Evolutionary conservation across 2,888 invertebrate genomes (phyloP).

Genomic region (Aporophyla lueneburgensis): DNA sequence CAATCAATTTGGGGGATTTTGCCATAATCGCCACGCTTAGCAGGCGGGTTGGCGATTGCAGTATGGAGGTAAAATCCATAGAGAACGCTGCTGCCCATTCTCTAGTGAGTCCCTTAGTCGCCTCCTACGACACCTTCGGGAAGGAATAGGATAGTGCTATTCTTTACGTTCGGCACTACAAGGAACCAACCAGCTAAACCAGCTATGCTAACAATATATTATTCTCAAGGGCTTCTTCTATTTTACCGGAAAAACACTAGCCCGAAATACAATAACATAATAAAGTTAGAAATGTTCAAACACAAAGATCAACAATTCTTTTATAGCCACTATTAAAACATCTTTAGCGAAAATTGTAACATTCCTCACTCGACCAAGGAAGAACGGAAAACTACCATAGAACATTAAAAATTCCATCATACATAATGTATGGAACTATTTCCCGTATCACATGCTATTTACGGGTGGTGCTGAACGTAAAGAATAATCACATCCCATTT

Average conservation of each 20-base stretch:
- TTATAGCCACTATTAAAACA: constrained; percentile 44
- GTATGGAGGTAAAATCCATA: no score
- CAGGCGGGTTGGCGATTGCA: no score
- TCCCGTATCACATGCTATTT: constrained; percentile 32
- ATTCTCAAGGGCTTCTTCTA: constrained; percentile 8
- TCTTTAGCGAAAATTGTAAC: constrained; percentile 33
- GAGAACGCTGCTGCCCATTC: no score
- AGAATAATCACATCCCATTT: no score
- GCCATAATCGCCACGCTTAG: no score
- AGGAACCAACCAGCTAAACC: no score
- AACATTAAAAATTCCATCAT: constrained; percentile 20
- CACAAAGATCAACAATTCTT: constrained; percentile 32
- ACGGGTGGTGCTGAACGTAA: not conserved
- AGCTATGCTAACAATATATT: not conserved
- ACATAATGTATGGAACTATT: constrained; percentile 4
- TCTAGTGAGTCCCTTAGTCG: no score
- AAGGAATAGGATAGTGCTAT: no score
- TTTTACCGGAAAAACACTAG: constrained; percentile 25
- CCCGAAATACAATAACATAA: constrained; percentile 14
- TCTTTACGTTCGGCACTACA: no score
- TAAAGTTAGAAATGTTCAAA: constrained; percentile 33
- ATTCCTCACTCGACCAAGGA: constrained; percentile 28
- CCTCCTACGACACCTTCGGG: no score
- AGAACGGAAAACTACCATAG: constrained; percentile 39
- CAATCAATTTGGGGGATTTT: no score